Conservation (phyloP, 2,797 vertebrate genomes). For the Taeniopygia guttata region DNA sequence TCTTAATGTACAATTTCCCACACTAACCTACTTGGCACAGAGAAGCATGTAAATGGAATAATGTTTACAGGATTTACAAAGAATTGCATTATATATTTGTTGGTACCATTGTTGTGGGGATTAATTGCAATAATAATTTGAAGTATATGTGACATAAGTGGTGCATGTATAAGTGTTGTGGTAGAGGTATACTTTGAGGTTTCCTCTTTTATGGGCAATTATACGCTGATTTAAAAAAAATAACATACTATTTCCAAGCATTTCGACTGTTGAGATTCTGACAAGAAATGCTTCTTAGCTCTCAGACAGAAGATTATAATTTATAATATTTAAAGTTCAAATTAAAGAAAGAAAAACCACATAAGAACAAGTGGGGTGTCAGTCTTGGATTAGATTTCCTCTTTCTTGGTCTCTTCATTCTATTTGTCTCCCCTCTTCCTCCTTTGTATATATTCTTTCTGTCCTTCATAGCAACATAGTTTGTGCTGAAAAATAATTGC, state of each 20-base stretch:
- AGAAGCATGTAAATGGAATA: not conserved
- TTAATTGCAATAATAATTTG: not conserved
- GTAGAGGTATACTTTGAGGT: not conserved
- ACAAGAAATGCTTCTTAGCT: not conserved
- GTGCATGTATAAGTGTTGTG: not conserved
- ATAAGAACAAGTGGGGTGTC: not conserved
- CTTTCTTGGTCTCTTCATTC: not conserved
- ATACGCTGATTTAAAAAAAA: not conserved
- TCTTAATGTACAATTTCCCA: not conserved
- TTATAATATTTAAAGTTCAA: not conserved
- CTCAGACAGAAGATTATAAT: not conserved
- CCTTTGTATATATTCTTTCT: not conserved
- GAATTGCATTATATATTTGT: not conserved
- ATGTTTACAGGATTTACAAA: not conserved
- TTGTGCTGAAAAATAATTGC: not conserved
- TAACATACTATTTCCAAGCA: not conserved
- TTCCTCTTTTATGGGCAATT: not conserved
- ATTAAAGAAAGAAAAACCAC: not conserved
- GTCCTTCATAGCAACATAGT: not conserved
- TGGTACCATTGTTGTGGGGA: not conserved
- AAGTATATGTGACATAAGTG: not conserved
- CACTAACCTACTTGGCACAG: not conserved
- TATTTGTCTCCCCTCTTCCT: not conserved
- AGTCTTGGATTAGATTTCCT: not conserved
- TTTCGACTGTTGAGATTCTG: not conserved